These are phyloP conservation scores for Brachypodius melanocephalos DNA, from an alignment of 2,113 vertebrate genomes.

Conservation along the genomic window DNA sequence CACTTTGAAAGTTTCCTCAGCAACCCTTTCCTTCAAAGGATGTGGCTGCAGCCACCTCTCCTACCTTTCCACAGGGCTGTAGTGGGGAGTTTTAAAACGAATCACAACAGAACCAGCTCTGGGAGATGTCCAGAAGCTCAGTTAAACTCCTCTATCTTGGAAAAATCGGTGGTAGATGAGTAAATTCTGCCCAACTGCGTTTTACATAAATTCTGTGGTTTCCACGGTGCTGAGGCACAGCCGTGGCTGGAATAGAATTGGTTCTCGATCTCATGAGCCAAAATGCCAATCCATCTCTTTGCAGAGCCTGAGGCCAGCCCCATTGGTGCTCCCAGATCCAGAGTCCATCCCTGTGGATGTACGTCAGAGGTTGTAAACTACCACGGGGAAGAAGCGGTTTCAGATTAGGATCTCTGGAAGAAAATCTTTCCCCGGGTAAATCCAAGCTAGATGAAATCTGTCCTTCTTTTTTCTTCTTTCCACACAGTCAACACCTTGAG, in stretches of 20 bases:
- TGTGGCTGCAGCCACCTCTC: background rate
- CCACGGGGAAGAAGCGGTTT: rapidly evolving
- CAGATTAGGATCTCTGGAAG: slow-evolving; percentile 49
- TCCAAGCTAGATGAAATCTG: background rate
- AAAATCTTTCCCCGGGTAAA: background rate
- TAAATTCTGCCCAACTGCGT: background rate
- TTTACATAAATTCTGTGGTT: background rate
- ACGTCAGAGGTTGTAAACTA: background rate
- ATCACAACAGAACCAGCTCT: background rate
- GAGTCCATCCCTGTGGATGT: background rate
- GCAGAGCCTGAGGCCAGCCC: background rate
- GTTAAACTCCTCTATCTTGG: background rate
- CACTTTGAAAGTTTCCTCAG: background rate
- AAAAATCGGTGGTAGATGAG: background rate
- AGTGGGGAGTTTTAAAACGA: background rate
- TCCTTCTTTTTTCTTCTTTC: background rate
- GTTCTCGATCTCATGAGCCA: background rate
- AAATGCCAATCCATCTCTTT: background rate
- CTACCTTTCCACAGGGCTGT: background rate
- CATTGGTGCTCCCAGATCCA: background rate
- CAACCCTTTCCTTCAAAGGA: background rate
- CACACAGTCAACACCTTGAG: background rate
- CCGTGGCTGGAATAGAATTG: background rate
- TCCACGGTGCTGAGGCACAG: background rate
- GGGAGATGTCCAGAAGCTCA: background rate